Evolutionary conservation across 1,140 invertebrate genomes (phyloP).

Genomic region (Magallana angulata): DNA sequence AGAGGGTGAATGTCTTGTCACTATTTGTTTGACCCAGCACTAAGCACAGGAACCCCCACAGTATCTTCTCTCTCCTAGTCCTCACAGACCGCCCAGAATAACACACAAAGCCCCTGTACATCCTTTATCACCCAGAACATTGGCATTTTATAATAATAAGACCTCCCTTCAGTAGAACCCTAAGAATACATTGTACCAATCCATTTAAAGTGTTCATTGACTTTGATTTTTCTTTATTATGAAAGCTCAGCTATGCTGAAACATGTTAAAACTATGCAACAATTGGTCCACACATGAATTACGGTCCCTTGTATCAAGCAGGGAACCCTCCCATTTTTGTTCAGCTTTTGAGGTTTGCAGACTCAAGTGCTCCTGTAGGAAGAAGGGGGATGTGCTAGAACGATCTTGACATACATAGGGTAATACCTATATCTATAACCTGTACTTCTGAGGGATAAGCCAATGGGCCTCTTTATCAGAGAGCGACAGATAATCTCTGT

Average conservation of each 20-base stretch:
- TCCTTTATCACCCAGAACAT: conserved; percentile 11
- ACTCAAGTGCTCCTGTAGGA: neutral
- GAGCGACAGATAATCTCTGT: neutral
- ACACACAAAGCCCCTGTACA: neutral
- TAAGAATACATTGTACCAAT: neutral
- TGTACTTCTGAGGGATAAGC: neutral
- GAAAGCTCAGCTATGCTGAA: neutral
- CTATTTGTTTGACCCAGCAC: neutral
- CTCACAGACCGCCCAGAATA: neutral
- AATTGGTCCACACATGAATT: neutral
- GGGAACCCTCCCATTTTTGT: neutral
- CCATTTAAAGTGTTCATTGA: conserved; percentile 13
- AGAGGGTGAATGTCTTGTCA: neutral
- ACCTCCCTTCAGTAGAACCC: neutral
- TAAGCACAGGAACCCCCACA: neutral
- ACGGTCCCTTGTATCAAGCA: neutral
- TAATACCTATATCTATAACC: neutral
- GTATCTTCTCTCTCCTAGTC: neutral
- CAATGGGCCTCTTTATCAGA: neutral
- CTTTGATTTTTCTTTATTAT: conserved; percentile 3
- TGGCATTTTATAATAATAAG: neutral
- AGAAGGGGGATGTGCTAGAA: neutral
- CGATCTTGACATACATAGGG: neutral
- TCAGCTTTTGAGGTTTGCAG: neutral
- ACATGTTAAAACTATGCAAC: neutral